phyloP scores from a whole-genome alignment of 2,113 vertebrate genomes.

The Turdus rufiventris region DNA sequence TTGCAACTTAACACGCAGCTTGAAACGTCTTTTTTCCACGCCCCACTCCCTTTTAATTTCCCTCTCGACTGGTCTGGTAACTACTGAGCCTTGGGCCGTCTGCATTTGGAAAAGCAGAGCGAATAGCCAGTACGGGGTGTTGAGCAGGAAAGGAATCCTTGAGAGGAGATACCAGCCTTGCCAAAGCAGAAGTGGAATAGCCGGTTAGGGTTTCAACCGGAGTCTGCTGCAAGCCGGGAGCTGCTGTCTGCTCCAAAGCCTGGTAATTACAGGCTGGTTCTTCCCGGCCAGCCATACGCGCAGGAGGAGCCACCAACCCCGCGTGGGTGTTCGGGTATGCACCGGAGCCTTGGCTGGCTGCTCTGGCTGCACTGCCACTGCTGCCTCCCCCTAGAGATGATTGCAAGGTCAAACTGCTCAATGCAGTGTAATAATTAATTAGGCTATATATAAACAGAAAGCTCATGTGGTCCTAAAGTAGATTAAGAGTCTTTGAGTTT shows the following conservation, averaged over 20 bases:
- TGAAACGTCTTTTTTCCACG: too few relatives aligned
- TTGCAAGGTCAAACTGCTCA: constrained; percentile 12
- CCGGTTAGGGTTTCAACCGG: not conserved
- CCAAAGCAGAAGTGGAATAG: constrained; percentile 18
- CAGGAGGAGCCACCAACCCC: not conserved
- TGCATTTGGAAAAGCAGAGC: not conserved
- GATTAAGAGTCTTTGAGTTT: not conserved
- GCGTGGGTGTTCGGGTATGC: not conserved
- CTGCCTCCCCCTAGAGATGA: not conserved
- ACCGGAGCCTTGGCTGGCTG: not conserved
- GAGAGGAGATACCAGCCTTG: not conserved
- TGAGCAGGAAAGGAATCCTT: not conserved
- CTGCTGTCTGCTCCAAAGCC: not conserved
- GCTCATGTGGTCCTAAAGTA: constrained; percentile 13
- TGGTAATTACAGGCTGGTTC: not conserved
- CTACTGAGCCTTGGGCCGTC: not conserved
- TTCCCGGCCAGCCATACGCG: not conserved
- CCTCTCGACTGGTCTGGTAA: not conserved
- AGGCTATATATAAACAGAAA: constrained; percentile 46
- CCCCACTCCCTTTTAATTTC: not conserved
- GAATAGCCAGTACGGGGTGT: not conserved
- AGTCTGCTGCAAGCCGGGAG: not conserved
- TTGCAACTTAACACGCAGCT: not conserved
- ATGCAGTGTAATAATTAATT: constrained; percentile 45
- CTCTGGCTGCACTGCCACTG: not conserved